A percentile compares a stretch with the other conserved stretches of the same genome.
phyloP scores from a whole-genome alignment of 2,113 vertebrate species.

The Serinus canaria region DNA sequence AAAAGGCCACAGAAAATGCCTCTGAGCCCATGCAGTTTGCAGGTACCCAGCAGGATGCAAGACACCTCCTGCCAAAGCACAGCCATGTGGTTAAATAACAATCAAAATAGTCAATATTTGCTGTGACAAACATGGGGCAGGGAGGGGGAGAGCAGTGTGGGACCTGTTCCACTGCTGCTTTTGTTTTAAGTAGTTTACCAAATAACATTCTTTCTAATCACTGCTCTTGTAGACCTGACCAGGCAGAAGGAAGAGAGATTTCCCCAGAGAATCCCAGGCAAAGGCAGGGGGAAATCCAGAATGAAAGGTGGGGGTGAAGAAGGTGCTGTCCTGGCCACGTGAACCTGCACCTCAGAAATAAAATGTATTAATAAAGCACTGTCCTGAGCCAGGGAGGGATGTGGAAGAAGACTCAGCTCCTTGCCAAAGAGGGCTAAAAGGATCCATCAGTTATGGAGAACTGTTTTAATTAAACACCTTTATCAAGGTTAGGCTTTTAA shows the following conservation, averaged over 20 bases:
- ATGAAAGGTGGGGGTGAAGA: background rate
- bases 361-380: background rate
- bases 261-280: background rate
- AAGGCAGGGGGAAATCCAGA: background rate
- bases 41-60: background rate
- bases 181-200: background rate
- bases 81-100: background rate
- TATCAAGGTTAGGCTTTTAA: background rate
- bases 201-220: background rate
- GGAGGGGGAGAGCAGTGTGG: rapidly evolving
- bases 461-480: background rate
- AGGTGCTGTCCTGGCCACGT: rapidly evolving
- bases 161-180: background rate
- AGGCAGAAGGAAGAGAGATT: background rate
- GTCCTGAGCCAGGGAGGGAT: background rate
- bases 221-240: background rate
- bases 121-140: background rate
- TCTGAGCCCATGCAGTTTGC: background rate
- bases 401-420: background rate
- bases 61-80: background rate
- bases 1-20: background rate
- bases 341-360: background rate
- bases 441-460: background rate
- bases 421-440: background rate
- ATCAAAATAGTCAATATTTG: background rate